These are phyloP conservation scores for Microctonus aethiopoides DNA, from an alignment of 2,888 invertebrate species.

Conservation along the genomic window DNA sequence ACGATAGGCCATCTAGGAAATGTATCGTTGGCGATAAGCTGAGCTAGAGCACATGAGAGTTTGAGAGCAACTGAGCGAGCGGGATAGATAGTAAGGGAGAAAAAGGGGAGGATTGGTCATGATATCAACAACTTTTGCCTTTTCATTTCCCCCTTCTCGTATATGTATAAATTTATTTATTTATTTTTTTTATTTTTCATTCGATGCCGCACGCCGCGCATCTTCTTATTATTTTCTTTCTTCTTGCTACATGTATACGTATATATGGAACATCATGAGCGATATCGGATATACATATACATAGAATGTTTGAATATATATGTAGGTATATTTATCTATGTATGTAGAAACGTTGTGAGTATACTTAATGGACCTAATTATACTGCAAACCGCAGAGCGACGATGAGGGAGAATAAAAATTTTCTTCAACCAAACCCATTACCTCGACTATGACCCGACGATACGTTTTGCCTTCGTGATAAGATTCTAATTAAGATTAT, in stretches of 20 bases:
- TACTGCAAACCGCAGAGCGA: conserved; percentile 24
- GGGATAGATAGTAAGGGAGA: not conserved
- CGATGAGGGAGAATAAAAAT: conserved; percentile 17
- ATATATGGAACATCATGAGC: not conserved
- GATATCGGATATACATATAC: conserved; percentile 1
- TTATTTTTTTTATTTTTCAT: too few species aligned
- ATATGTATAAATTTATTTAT: not conserved
- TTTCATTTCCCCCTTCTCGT: conserved; percentile 5
- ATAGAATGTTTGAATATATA: not conserved
- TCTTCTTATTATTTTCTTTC: conserved; percentile 28
- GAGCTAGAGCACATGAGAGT: conserved; percentile 15
- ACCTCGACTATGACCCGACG: conserved; percentile 21
- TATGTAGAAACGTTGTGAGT: conserved; percentile 15
- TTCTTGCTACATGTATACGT: conserved; percentile 24
- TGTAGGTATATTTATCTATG: not conserved
- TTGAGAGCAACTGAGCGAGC: not conserved
- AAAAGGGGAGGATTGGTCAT: not conserved
- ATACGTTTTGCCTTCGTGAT: conserved; percentile 31
- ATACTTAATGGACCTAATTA: conserved; percentile 42
- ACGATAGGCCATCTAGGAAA: conserved; percentile 46
- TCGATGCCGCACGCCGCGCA: not conserved
- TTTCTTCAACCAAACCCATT: conserved; percentile 22
- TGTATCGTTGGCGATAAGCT: conserved; percentile 40
- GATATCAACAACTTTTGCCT: conserved; percentile 25
- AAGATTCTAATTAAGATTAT: conserved; percentile 45